Conservation (phyloP, 2,888 invertebrate species). For the Eupithecia abbreviata region DNA sequence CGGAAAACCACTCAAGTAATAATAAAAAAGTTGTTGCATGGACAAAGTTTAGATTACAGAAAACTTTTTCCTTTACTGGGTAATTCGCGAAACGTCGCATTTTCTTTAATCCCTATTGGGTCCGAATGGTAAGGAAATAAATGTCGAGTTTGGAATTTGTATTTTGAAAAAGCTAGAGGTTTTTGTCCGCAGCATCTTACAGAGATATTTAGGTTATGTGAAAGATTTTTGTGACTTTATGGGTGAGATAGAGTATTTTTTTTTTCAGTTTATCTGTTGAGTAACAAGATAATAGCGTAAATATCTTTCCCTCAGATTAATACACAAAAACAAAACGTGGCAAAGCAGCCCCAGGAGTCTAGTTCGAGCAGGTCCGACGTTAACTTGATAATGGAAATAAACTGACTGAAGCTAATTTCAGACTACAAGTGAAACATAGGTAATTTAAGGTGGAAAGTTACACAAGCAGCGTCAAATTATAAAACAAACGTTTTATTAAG, state of each 20-base stretch:
- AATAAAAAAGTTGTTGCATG: slow-evolving; percentile 35
- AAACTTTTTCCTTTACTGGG: neutral
- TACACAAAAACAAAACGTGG: slow-evolving; percentile 17
- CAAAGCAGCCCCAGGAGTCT: slow-evolving; percentile 23
- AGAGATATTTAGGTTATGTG: neutral
- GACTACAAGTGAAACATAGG: neutral
- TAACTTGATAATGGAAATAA: neutral
- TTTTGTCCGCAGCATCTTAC: neutral
- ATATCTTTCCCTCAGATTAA: slow-evolving; percentile 1
- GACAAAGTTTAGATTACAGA: slow-evolving; percentile 31
- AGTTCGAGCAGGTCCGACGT: slow-evolving; percentile 7
- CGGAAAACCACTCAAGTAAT: slow-evolving; percentile 36
- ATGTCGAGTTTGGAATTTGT: neutral
- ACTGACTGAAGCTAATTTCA: slow-evolving; percentile 18
- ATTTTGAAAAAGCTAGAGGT: neutral
- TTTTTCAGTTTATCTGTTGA: neutral
- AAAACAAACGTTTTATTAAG: neutral
- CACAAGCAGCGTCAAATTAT: neutral
- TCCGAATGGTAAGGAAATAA: neutral
- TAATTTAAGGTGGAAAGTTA: neutral
- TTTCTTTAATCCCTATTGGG: slow-evolving; percentile 3
- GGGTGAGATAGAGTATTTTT: neutral
- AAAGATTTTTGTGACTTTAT: neutral
- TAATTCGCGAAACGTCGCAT: slow-evolving; percentile 1
- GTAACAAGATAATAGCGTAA: neutral